Evolutionary conservation across 2,113 vertebrate species (phyloP), one percentile per base, ranked within the genome.

Genomic region (Dinomys branickii): DNA sequence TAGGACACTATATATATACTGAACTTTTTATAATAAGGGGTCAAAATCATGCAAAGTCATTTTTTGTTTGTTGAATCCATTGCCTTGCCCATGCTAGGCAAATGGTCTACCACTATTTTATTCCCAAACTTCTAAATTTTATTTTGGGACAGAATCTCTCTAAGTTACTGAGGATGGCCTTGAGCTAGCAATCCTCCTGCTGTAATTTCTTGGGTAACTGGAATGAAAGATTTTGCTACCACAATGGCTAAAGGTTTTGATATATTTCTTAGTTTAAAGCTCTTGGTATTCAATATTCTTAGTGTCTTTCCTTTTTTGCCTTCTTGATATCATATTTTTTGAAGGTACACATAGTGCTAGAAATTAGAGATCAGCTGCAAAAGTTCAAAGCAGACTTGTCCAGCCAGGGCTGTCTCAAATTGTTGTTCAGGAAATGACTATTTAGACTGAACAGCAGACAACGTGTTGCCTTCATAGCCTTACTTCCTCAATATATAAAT

Each of bases 351-450:
- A 85, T 90, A 78, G 47, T 77, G 84, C 22, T 16, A 90, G 84
- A 95, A 94, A 93, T 96, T 88, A 93, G 59, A 94, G 85, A 80
- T 90, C 59, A 94, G 9, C 93, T 94, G 61, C 38, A 94, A 65
- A 95, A 85, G 12, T 38, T 89, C 67, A 88, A 90, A 77, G 30
- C n/a, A 95, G 44, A 86, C 73, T 88, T 95, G 61, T 88, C n/a
- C 8, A 85, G 75, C 47, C 58, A 82, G 19, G 12, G 8, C 59
- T 30, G 44, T 73, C 71, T 91, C 28, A 85, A 88, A 71, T 13
- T 92, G 11, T 84, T 63, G 65, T 78, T 92, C 38, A 71, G 33
- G 8, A 85, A 92, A 33, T 59, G 44, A 86, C 85, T 5, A 71
- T 85, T 73, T 73, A 88, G 56, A 26, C 38, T 86, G 86, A 88